phyloP scores from a whole-genome alignment of 2,113 vertebrate genomes.

The Nycticebus coucang region DNA sequence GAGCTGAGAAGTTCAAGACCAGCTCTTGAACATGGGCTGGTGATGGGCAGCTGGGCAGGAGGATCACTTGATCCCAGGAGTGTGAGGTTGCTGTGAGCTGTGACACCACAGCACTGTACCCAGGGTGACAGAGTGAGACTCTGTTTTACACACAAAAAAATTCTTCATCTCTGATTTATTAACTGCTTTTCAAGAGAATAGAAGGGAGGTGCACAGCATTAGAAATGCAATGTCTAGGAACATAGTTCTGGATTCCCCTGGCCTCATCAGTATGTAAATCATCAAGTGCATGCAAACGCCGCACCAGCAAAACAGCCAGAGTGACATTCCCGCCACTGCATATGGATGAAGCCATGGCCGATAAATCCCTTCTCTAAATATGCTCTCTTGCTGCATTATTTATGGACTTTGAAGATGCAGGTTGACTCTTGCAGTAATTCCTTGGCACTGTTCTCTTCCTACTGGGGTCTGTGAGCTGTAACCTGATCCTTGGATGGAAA shows the following conservation, averaged over 20 bases:
- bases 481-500: constrained; percentile 31
- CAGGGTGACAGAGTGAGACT: no score
- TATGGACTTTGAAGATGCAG: constrained; percentile 68
- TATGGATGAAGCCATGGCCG: constrained; percentile 69
- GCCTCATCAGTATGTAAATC: constrained; percentile 71
- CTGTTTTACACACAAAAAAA: neutral
- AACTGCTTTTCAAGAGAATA: constrained; percentile 36
- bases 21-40: no score
- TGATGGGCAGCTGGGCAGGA: no score
- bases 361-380: constrained; percentile 64
- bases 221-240: constrained; percentile 18
- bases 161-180: constrained; percentile 62
- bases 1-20: no score
- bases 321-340: constrained; percentile 43
- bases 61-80: no score
- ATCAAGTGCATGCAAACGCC: constrained; percentile 38
- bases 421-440: constrained; percentile 61
- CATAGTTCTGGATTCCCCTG: neutral
- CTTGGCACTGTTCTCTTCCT: constrained; percentile 53
- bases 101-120: no score
- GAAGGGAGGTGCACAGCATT: neutral
- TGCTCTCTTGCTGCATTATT: constrained; percentile 69
- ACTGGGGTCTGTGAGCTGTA: constrained; percentile 53
- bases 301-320: constrained; percentile 51
- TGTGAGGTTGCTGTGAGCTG: no score